A percentile compares a stretch with the other conserved stretches of the same genome.
Evolutionary conservation across 2,113 vertebrate species (phyloP).

Genomic region (Leucopsar rothschildi): DNA sequence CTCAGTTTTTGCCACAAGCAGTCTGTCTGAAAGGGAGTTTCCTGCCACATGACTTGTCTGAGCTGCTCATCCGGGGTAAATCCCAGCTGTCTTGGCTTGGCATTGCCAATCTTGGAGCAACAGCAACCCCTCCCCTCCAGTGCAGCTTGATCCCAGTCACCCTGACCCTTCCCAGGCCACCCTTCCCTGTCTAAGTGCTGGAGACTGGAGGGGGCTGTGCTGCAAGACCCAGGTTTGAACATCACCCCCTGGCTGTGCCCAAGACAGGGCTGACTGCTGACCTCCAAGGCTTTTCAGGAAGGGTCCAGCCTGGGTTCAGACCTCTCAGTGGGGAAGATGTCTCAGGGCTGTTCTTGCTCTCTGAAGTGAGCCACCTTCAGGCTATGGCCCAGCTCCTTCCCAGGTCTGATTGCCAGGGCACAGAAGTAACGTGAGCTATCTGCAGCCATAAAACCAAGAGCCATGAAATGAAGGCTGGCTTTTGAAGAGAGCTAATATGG

Average conservation of each 20-base stretch:
- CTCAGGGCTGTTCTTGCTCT: neutral
- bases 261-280: neutral
- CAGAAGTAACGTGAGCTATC: neutral
- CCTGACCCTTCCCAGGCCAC: neutral
- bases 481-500: neutral
- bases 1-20: neutral
- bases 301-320: neutral
- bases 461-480: neutral
- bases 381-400: neutral
- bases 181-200: neutral
- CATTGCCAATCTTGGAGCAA: neutral
- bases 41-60: neutral
- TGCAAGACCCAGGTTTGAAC: neutral
- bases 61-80: rapidly evolving
- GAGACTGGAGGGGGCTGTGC: neutral
- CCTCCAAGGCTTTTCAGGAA: rapidly evolving
- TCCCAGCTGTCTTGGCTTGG: neutral
- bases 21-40: neutral
- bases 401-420: neutral
- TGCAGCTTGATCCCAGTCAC: neutral
- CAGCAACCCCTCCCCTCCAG: neutral
- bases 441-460: neutral
- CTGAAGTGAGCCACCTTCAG: neutral
- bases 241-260: neutral
- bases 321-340: neutral